Evolutionary conservation across 2,888 invertebrate species (phyloP).

Genomic region (Mesorhabditis belari): DNA sequence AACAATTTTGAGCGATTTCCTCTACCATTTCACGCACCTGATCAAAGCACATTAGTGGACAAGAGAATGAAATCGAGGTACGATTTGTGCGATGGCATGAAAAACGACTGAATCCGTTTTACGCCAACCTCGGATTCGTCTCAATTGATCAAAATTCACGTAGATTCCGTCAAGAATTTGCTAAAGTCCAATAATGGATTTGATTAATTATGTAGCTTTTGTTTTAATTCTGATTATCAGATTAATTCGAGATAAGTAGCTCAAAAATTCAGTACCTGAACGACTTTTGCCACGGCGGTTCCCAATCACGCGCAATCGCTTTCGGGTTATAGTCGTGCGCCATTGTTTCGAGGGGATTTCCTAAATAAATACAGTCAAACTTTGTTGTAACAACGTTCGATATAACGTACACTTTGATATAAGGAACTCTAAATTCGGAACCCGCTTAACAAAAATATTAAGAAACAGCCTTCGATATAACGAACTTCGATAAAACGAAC

Average conservation of each 20-base stretch:
- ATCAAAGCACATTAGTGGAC: conserved; percentile 79
- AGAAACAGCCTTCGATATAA: no score
- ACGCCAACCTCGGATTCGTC: conserved; percentile 54
- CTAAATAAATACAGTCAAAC: conserved; percentile 58
- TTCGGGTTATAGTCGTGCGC: neutral
- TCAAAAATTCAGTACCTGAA: conserved; percentile 92
- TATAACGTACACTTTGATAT: no score
- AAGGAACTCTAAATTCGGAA: no score
- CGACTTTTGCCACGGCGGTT: conserved; percentile 54
- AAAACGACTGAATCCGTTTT: conserved; percentile 64
- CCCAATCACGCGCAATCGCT: neutral
- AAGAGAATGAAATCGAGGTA: conserved; percentile 92
- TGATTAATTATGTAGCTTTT: neutral
- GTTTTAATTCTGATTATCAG: conserved; percentile 63
- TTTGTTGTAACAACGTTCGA: no score
- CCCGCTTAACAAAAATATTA: no score
- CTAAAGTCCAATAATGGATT: conserved; percentile 17
- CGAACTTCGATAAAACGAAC: no score
- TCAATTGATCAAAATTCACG: conserved; percentile 70
- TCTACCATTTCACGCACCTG: neutral
- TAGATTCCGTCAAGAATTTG: conserved; percentile 73
- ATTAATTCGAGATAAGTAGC: conserved; percentile 81
- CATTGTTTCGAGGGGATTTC: conserved; percentile 55
- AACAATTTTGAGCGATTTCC: neutral
- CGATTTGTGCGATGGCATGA: conserved; percentile 84